phyloP scores from a whole-genome alignment of 2,797 vertebrate genomes.

The Cossypha heuglini region DNA sequence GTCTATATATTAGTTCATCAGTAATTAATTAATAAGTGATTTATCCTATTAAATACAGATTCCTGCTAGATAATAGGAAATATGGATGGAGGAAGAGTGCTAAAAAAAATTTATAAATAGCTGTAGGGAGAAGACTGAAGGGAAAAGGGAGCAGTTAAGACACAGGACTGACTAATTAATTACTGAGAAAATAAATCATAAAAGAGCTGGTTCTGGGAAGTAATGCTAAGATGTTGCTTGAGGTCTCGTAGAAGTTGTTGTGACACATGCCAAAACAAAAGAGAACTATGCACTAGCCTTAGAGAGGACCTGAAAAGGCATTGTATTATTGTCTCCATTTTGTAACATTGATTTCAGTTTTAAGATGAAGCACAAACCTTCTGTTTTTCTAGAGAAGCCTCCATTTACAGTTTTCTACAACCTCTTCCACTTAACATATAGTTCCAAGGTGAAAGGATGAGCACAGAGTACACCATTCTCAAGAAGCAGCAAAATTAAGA shows the following conservation, averaged over 20 bases:
- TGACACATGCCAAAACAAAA: neutral
- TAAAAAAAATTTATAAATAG: neutral
- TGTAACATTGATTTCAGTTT: neutral
- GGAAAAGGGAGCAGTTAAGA: neutral
- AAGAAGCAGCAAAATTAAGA: neutral
- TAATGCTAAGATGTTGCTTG: neutral
- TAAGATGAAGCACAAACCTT: neutral
- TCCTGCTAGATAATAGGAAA: neutral
- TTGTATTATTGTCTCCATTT: neutral
- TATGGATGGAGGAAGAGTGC: neutral
- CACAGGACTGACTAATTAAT: neutral
- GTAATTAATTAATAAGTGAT: neutral
- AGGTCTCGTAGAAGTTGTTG: neutral
- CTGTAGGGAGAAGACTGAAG: neutral
- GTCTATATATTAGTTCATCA: neutral
- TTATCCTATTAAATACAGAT: neutral
- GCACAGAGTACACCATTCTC: accelerated
- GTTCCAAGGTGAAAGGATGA: neutral
- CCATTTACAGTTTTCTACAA: neutral
- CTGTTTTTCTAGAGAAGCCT: neutral
- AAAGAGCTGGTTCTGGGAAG: neutral
- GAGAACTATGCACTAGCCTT: neutral
- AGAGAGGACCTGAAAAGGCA: neutral
- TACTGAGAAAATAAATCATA: neutral
- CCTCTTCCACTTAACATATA: neutral